Base-by-base conservation (phyloP, 2,113 vertebrate species). In the Spea multiplicata region DNA sequence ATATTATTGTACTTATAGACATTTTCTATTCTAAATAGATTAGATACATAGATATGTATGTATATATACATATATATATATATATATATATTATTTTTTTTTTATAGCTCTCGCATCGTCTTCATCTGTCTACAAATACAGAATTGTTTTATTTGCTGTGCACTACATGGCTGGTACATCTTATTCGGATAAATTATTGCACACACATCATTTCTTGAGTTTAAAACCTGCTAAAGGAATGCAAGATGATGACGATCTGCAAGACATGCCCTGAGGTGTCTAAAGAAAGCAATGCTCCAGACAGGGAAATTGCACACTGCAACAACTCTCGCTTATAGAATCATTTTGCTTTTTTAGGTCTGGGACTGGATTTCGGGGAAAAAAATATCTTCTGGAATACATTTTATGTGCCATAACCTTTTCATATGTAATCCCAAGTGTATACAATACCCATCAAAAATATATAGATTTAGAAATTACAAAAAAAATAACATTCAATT, bases 221-320 rank as follows among this genome's bases (percentile, higher is more conserved):
- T 66, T 72, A 73, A 78, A 73, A 73, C 73, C 62, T 79, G 70
- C 70, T 30, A 73, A 66, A 73, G 77, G 67, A 79, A 73, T 73
- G 77, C 77, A 79, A 50, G 77, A 79, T 66, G 70, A 73, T 66
- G 77, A 79, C 73, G 77, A 79, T 79, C 70, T 73, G 77, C 71
- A 66, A 79, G 61, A 79, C 47, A 73, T 79, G 77, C 77, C 69
- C 70, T 66, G 57, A 66, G 69, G 70, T 79, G 70, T 16, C 45
- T 65, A 16, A 72, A 72, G 61, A 76, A 47, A 66, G 65, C 70
- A 72, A 52, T 66, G 65, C 70, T 79, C 77, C 46, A 79, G 77
- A 79, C 77, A 44, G 77, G 50, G 55, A 79, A 73, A 78, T 78
- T 78, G 67, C 68, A 64, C 70, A 78, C 71, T 71, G 66, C 70